Conservation (phyloP, 2,797 vertebrate genomes). For the Neostethus bicornis region DNA sequence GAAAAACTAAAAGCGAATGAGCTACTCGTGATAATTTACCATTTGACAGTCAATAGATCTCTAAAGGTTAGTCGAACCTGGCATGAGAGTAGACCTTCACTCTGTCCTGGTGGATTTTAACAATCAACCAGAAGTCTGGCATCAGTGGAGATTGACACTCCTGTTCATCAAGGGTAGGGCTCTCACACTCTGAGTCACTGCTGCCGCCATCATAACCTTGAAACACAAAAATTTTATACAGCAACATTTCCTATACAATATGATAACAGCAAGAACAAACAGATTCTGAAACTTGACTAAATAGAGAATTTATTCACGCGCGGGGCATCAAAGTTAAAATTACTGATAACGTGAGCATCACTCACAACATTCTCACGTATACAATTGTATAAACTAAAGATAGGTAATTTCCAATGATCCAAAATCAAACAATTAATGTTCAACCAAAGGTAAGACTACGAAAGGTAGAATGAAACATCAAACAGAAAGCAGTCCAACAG, state of each 20-base stretch:
- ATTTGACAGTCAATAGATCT: background rate
- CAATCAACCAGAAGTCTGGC: conserved; percentile 96
- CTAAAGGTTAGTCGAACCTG: conserved; percentile 74
- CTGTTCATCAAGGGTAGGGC: conserved; percentile 83
- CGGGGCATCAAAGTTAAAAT: too few species aligned
- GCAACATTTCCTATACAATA: background rate
- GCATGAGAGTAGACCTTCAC: conserved; percentile 96
- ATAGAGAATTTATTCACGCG: background rate
- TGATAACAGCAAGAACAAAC: background rate
- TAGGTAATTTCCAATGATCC: too few species aligned
- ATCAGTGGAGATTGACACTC: conserved; percentile 85
- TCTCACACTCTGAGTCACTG: conserved; percentile 95
- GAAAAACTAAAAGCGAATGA: too few species aligned
- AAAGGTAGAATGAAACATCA: too few species aligned
- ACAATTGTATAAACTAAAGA: too few species aligned
- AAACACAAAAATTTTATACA: conserved; percentile 2
- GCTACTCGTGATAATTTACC: too few species aligned
- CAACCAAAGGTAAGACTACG: too few species aligned
- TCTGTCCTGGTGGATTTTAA: conserved; percentile 91
- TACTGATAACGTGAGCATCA: too few species aligned
- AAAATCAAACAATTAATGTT: too few species aligned
- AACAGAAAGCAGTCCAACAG: too few species aligned
- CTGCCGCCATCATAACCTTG: conserved; percentile 95
- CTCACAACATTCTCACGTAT: too few species aligned
- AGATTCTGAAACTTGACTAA: background rate